phyloP scores from a whole-genome alignment of 2,113 vertebrate species.

The Callaeas wilsoni region DNA sequence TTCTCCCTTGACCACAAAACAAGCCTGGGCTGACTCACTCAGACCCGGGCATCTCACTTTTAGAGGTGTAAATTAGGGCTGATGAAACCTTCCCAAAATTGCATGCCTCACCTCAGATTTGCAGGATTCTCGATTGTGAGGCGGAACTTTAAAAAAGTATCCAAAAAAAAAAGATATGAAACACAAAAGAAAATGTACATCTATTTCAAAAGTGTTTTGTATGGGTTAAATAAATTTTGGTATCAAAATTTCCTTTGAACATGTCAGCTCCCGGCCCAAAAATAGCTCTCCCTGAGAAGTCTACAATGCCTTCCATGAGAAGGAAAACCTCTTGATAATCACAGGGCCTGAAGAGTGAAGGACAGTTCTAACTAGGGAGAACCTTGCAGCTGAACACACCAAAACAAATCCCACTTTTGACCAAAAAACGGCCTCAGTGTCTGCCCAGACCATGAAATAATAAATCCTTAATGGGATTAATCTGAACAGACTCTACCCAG shows the following conservation, averaged over 20 bases:
- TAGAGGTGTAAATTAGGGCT: neutral
- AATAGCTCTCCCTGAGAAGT: neutral
- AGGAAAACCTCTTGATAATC: neutral
- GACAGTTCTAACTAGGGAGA: neutral
- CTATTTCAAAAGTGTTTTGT: neutral
- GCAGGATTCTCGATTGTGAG: neutral
- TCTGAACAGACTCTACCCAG: neutral
- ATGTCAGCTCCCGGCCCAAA: neutral
- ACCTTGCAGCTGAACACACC: neutral
- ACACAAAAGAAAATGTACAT: neutral
- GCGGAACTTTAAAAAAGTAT: neutral
- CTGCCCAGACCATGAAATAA: neutral
- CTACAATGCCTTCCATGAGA: neutral
- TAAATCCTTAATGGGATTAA: neutral
- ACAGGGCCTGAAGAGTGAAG: neutral
- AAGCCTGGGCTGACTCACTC: neutral
- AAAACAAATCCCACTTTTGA: neutral
- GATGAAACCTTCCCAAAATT: slow-evolving; percentile 6
- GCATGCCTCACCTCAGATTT: neutral
- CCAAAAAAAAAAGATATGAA: neutral
- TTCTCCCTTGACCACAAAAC: slow-evolving; percentile 7
- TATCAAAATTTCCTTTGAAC: neutral
- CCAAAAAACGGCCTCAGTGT: neutral
- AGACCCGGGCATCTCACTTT: neutral
- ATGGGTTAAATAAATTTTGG: neutral